Base-by-base conservation (phyloP, 2,113 vertebrate genomes). In the Perca flavescens region DNA sequence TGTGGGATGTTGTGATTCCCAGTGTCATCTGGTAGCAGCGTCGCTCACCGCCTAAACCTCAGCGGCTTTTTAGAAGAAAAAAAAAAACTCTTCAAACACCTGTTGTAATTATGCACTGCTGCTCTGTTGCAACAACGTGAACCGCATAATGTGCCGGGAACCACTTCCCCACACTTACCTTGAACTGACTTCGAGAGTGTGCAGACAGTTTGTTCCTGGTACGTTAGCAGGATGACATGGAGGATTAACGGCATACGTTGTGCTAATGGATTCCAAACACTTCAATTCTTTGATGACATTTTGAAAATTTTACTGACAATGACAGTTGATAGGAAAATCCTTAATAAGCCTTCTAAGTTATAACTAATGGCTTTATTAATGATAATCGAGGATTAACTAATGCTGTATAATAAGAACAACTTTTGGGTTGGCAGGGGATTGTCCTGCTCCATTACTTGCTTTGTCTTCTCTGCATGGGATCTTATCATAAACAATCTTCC, bases 71-170 rank as follows among this genome's bases (percentile, higher is more conserved):
- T 13, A 71, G 79, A 84, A 80, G 70, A 83, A 66, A 13, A 63
- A 66, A 13, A 63, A 78, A 86, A 89, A 82, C 78, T 74, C 62
- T 83, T 68, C 79, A 86, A 80, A 77, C 88, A 83, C 88, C 88
- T 92, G 91, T 91, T 89, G 87, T 91, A 89, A 93, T 91, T 89
- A 90, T 60, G 86, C 77, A 50, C 81, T 62, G 53, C 85, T 83
- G 85, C 82, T 87, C 83, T 81, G 88, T 68, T 86, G 80, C 85
- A 82, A 80, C 89, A 88, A 71, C 63, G 75, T 36, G 63, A 74
- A 86, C 86, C 88, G 71, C 87, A 87, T 85, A 75, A 90, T 86
- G 79, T 56, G 53, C 65, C 57, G 54, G 66, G 58, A 25, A 86
- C 65, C 87, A 36, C 85, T 73, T 77, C 82, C 63, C 67, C 80